A percentile compares a stretch with the other conserved stretches of the same genome.
Evolutionary conservation across 2,113 vertebrate genomes (phyloP).

Genomic region (Phalacrocorax aristotelis): DNA sequence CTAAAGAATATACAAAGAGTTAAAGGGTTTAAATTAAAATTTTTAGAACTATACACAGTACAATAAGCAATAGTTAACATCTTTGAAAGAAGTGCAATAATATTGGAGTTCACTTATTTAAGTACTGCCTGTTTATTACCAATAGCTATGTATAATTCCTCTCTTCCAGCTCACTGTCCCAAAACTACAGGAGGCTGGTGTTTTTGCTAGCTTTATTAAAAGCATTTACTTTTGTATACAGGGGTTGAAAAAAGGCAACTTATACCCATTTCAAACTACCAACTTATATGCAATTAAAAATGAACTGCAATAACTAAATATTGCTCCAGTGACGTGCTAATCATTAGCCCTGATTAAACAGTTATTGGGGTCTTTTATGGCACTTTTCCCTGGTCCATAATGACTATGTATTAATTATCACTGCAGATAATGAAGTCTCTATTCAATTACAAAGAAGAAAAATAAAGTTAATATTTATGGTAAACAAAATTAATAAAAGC

Average conservation of each 20-base stretch:
- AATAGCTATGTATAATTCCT: slow-evolving; percentile 39
- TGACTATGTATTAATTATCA: slow-evolving; percentile 73
- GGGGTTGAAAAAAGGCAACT: slow-evolving; percentile 52
- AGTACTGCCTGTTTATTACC: slow-evolving; percentile 67
- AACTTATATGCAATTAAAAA: slow-evolving; percentile 68
- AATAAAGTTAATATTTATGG: slow-evolving; percentile 64
- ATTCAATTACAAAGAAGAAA: slow-evolving; percentile 69
- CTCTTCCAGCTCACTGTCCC: slow-evolving; percentile 26
- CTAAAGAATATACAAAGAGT: slow-evolving; percentile 43
- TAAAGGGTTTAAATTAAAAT: slow-evolving; percentile 83
- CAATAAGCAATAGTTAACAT: slow-evolving; percentile 74
- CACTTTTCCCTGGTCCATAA: slow-evolving; percentile 86
- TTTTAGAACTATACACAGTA: slow-evolving; percentile 78
- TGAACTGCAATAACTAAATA: slow-evolving; percentile 69
- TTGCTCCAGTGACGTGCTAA: slow-evolving; percentile 70
- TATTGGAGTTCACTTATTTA: slow-evolving; percentile 68
- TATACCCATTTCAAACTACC: slow-evolving; percentile 44
- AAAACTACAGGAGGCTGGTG: slow-evolving; percentile 55
- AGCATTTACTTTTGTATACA: slow-evolving; percentile 53
- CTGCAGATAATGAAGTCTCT: slow-evolving; percentile 67
- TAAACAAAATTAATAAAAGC: slow-evolving; percentile 75
- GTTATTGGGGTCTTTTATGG: slow-evolving; percentile 90
- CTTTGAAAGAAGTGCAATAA: slow-evolving; percentile 76
- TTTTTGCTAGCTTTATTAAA: slow-evolving; percentile 64
- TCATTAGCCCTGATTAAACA: slow-evolving; percentile 78